Percentiles rank a stretch among this genome's conserved stretches.
Evolutionary conservation across 2,888 invertebrate species (phyloP).

Genomic region (Drosophila lacicola): DNA sequence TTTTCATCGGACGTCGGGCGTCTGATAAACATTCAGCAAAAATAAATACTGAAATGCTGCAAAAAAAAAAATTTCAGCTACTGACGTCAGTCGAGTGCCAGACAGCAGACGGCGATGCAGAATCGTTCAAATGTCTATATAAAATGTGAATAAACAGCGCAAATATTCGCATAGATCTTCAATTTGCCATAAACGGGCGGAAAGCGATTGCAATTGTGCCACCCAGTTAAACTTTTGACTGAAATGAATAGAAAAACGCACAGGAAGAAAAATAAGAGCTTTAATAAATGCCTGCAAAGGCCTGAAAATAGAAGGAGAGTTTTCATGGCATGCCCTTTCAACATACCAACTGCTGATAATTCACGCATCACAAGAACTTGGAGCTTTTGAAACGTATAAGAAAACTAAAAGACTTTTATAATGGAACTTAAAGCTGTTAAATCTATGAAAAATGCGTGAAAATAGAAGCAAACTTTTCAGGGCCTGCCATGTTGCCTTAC

Average conservation of each 20-base stretch:
- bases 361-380: no score
- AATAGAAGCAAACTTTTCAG: neutral
- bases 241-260: neutral
- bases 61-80: conserved; percentile 24
- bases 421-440: no score
- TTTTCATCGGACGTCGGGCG: conserved; percentile 23
- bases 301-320: neutral
- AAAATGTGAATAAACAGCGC: conserved; percentile 40
- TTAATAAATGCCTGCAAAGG: neutral
- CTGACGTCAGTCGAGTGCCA: conserved; percentile 61
- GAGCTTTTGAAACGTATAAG: no score
- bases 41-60: conserved; percentile 19
- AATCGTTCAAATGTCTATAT: conserved; percentile 25
- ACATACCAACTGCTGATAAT: neutral
- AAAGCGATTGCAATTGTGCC: neutral
- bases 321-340: neutral
- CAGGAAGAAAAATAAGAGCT: neutral
- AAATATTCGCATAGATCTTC: conserved; percentile 42
- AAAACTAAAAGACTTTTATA: no score
- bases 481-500: neutral
- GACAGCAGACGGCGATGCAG: conserved; percentile 50
- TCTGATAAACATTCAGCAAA: conserved; percentile 47
- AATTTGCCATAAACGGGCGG: conserved; percentile 26
- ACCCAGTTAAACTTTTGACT: conserved; percentile 23
- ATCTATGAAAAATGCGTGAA: no score